Conservation (phyloP, 2,113 vertebrate genomes). For the Lycocorax pyrrhopterus region DNA sequence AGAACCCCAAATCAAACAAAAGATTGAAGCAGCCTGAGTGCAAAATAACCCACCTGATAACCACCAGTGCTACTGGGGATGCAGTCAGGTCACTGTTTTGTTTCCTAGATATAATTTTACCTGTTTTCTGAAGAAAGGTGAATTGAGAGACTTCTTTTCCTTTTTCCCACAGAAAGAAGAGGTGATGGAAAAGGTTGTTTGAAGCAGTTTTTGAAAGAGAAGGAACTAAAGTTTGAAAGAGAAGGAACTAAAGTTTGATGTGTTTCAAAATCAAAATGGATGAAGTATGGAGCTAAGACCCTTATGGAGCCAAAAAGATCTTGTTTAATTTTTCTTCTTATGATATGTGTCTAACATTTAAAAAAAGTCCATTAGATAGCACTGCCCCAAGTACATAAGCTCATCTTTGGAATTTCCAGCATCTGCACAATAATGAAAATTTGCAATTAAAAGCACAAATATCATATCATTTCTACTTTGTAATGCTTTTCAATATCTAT, state of each 20-base stretch:
- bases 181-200: neutral
- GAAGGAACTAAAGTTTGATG: neutral
- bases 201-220: neutral
- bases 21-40: neutral
- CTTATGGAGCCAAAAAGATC: neutral
- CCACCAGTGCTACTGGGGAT: neutral
- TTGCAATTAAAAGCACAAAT: neutral
- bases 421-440: neutral
- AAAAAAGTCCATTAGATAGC: neutral
- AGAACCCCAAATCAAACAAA: neutral
- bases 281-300: neutral
- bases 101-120: neutral
- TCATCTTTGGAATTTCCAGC: neutral
- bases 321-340: neutral
- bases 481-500: neutral
- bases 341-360: neutral
- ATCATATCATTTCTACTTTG: neutral
- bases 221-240: neutral
- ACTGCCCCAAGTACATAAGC: neutral
- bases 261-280: neutral
- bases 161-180: neutral
- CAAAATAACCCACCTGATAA: neutral
- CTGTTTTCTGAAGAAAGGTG: neutral
- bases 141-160: neutral
- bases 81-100: neutral